Base-by-base conservation (phyloP, 2,113 vertebrate genomes). In the Plestiodon gilberti region DNA sequence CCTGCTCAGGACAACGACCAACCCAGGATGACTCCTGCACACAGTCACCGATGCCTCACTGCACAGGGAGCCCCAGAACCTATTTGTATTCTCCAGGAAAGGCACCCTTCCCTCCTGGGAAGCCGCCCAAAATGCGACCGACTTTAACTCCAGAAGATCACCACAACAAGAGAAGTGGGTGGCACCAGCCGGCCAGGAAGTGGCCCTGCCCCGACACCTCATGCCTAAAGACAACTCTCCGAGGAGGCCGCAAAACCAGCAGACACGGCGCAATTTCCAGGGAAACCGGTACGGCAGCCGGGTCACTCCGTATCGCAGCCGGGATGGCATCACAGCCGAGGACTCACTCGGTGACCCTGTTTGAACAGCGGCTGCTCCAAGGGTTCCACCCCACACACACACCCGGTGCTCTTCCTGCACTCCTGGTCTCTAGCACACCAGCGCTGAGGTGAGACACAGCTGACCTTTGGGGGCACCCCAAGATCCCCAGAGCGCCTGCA, bases 201-300 rank as follows among this genome's bases (percentile, higher is more conserved):
- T 1, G 4, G 59, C 77, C 77, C 84, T 59, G 65, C 84, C 84
- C 65, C 33, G 84, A 61, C 84, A 71, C 76, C 84, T 71, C 83
- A 85, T n/a, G n/a, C 83, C 28, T 23, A 22, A 70, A 82, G 80
- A 69, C 43, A 69, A 14, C 80, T 25, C 10, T 22, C 1, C 67
- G 35, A 22, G 69, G 55, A 57, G 55, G 84, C 57, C 77, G 40
- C 84, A 62, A 8, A 62, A 43, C 52, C 65, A 61, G 69, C 57
- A 4, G 9, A 5, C 55, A 30, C 13, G 13, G 48, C n/a, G 35
- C 62, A 28, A 14, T n/a, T 15, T 73, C 85, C 33, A 52, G 57
- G 69, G 57, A 81, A 86, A 86, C 85, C 78, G 69, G 85, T 52
- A 74, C 6, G 59, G 78, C 30, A 20, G 55, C 28, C 14, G 13